Conservation (phyloP, 2,113 vertebrate genomes). For the Melanerpes aurifrons region DNA sequence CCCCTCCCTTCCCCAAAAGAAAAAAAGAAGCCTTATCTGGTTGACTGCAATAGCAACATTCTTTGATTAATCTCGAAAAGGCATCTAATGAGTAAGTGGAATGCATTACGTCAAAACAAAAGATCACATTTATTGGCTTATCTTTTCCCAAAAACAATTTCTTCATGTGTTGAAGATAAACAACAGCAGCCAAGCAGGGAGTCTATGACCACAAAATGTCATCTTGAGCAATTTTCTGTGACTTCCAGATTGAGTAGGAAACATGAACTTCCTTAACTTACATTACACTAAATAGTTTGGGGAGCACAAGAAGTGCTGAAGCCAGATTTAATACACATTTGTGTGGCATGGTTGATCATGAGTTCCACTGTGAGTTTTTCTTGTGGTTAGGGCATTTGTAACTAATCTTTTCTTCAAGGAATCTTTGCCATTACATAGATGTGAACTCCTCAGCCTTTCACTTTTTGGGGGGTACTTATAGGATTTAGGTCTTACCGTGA, state of each 20-base stretch:
- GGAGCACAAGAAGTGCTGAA: neutral
- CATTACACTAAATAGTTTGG: neutral
- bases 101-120: slow-evolving; percentile 32
- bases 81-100: slow-evolving; percentile 40
- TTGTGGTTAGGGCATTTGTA: neutral
- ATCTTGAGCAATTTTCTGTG: neutral
- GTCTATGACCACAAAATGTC: neutral
- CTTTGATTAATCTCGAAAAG: slow-evolving; percentile 46
- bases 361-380: neutral
- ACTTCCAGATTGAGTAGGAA: neutral
- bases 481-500: neutral
- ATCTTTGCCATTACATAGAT: neutral
- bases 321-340: neutral
- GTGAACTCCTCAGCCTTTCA: neutral
- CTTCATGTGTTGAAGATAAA: slow-evolving; percentile 30
- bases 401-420: neutral
- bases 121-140: slow-evolving; percentile 1
- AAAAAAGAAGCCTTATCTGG: slow-evolving; percentile 42
- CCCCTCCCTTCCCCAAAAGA: neutral
- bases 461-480: neutral
- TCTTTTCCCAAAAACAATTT: neutral
- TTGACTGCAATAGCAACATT: slow-evolving; percentile 49
- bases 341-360: neutral
- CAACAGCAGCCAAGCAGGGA: neutral
- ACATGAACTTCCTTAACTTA: neutral